Base-by-base conservation (phyloP, 2,888 invertebrate genomes). In the Euspilapteryx auroguttella region DNA sequence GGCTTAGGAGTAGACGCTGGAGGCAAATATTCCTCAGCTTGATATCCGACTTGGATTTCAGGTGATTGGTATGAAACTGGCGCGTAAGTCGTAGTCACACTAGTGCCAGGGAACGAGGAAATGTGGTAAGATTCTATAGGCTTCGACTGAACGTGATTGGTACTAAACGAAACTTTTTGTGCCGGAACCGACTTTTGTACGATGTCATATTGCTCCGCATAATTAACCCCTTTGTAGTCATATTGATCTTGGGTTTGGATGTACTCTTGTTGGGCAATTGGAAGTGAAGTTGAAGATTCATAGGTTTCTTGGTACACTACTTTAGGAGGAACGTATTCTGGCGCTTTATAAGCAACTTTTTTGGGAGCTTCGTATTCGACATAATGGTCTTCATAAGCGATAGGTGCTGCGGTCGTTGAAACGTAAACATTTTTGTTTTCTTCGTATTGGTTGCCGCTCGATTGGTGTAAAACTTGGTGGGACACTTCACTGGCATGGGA, bases 401-500 rank as follows among this genome's bases (percentile, higher is more conserved):
- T 43, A 7, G 50, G 54, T 9, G 73, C 50, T 21, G 73, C 73
- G 10, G 69, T 53, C 3, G 66, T 56, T 37, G 52, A 55, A 1
- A 55, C 54, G 1, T 41, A 36, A 27, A 56, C 41, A 35, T 66
- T 24, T 4, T 32, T 58, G n/a, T 50, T 54, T 21, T 48, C 35
- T 14, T 54, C 37, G 25, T 50, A 45, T 32, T 58, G 42, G 25
- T 55, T 49, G 11, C 40, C 43, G 29, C 45, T 50, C 7, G 45
- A 40, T 32, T 59, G 56, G 34, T 69, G 59, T 40, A 61, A 64
- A 4, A 51, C 49, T 49, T 76, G 73, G 34, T 68, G 68, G 13
- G 75, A 75, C 13, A 75, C 69, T 11, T 53, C 40, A 36, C 49
- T 64, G 10, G 69, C 68, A 31, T 68, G 71, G 14, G 69, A 71